Evolutionary conservation across 2,113 vertebrate genomes (phyloP).

Genomic region (Zosterops japonicus): DNA sequence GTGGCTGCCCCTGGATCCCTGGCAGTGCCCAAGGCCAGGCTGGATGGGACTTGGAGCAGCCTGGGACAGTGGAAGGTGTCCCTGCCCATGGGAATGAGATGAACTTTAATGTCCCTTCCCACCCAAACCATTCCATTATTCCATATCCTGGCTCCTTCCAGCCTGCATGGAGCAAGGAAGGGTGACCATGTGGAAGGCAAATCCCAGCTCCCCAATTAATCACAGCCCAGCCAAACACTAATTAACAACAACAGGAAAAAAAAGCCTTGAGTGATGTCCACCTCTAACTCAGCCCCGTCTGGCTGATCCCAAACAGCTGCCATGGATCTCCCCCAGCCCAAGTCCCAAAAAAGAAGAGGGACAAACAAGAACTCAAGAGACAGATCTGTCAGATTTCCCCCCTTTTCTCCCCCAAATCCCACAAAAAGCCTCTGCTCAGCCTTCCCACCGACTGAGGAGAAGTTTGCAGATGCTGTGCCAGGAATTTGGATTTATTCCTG

Average conservation of each 20-base stretch:
- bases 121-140: neutral
- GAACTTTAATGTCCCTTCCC: neutral
- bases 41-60: neutral
- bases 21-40: neutral
- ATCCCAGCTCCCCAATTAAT: neutral
- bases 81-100: neutral
- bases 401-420: neutral
- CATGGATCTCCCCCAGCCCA: neutral
- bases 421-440: neutral
- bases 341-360: neutral
- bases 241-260: neutral
- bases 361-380: neutral
- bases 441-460: neutral
- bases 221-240: neutral
- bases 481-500: constrained; percentile 12
- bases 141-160: neutral
- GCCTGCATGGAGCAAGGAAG: neutral
- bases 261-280: rapidly evolving
- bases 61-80: rapidly evolving
- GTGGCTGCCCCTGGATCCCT: neutral
- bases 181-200: rapidly evolving
- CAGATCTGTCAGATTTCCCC: neutral
- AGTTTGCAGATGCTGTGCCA: neutral
- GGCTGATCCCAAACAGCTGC: neutral
- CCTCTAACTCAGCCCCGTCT: neutral